Evolutionary conservation across 2,113 vertebrate genomes (phyloP), one percentile per base, ranked within the genome.

Genomic region (Onychorhynchus coronatus): DNA sequence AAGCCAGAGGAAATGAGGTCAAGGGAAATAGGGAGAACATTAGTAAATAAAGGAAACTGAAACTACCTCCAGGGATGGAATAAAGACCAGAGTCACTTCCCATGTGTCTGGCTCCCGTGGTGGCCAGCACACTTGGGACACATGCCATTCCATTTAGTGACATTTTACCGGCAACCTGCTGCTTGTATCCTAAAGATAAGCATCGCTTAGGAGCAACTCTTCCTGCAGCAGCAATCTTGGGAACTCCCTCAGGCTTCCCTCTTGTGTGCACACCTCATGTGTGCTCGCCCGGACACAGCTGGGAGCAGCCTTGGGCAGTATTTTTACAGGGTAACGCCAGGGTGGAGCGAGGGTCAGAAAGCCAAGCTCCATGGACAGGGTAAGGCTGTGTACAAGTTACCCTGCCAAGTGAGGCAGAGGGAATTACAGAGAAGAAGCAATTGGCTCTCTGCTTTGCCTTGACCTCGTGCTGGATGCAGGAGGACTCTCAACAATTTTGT

Each of bases 21-120:
- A 96, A 97, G 92, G 95, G 96, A 96, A 97, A 97, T 93, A 96
- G 90, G 96, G 91, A 96, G 91, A 97, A 96, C 93, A 96, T 96
- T 70, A 97, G 95, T 95, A 95, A 96, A 95, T 94, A 95, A 95
- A 97, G 96, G 96, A 97, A 97, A 91, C 93, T 97, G 88, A 85
- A 92, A 84, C 88, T 84, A 96, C 91, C 92, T 95, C 96, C 83
- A 95, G 93, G 96, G 96, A 96, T 95, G 74, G 96, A 96, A 96
- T 96, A 97, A 96, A 96, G 94, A 93, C 14, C 4, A 95, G 95
- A 97, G 95, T 96, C 86, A 95, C 96, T 97, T 97, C 96, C 96
- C 96, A 96, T 87, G 93, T 91, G 92, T 94, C 96, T 97, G 93
- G 62, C 96, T 95, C 83, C 88, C 6, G 68, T 81, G 79, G 95